Base-by-base conservation (phyloP, 2,888 invertebrate genomes). In the Magallana nippona region DNA sequence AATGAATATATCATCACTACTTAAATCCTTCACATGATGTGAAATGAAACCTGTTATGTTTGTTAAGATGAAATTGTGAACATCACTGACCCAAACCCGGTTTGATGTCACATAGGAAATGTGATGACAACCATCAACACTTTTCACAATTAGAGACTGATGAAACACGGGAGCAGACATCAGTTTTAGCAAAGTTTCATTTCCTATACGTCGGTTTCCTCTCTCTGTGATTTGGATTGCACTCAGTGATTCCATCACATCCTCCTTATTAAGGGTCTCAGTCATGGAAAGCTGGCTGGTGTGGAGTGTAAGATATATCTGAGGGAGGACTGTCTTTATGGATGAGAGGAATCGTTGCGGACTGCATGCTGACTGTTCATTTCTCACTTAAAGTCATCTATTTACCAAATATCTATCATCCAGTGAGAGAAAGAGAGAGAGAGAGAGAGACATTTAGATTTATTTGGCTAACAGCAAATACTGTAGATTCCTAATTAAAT, bases 321-420 rank as follows among this genome's bases (percentile, higher is more conserved):
- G 32, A 3, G 0, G 1, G 32, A 32, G 32, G 1, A 1, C 1
- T 32, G 32, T 32, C 32, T 32, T 32, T 32, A 32, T 32, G 32
- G 32, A 32, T 1, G 1, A 32, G 1, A 32, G 32, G 32, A 32
- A 32, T 1, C 3, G 32, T 32, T 2, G 32, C 32, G 32, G 32
- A 1, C 32, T 1, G 32, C 0, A 1, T 32, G 32, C 32, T 32
- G 32, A 32, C 32, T 32, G 1, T 32, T 32, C 32, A 32, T 32
- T 2, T 32, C 32, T 32, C n/a, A n/a, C n/a, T n/a, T n/a, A n/a
- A n/a, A n/a, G n/a, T 94, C 78, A 44, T 44, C 86, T 95, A 17
- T 87, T 95, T 15, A 93, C 10, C 15, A 0, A 19, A 32, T 44
- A 0, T 44, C 8, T 44, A 44, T 44, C 5, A 44, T 44, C 44